Conservation (phyloP, 2,888 invertebrate genomes). For the Meloe dianella region DNA sequence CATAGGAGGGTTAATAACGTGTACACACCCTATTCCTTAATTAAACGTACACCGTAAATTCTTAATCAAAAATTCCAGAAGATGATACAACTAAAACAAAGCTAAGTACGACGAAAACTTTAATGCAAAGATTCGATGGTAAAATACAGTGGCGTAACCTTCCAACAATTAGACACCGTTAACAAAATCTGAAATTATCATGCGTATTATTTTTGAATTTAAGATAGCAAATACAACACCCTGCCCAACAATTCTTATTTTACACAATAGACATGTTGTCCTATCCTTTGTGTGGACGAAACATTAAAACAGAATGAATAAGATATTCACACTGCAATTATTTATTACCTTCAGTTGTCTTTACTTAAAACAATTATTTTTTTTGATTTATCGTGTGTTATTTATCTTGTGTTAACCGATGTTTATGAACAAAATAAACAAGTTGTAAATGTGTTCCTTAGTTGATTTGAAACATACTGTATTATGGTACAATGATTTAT, state of each 20-base stretch:
- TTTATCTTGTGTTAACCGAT: constrained; percentile 2
- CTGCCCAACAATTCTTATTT: not conserved
- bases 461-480: constrained; percentile 2
- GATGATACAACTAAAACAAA: not conserved
- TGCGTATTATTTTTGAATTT: too few relatives aligned
- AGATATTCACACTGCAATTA: not conserved
- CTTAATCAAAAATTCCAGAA: constrained; percentile 9
- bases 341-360: constrained; percentile 4
- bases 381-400: constrained; percentile 4
- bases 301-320: not conserved
- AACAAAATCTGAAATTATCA: too few relatives aligned
- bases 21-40: constrained; percentile 23
- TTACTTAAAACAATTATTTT: constrained; percentile 5
- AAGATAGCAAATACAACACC: too few relatives aligned
- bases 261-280: not conserved
- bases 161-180: too few relatives aligned
- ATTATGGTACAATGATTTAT: not conserved
- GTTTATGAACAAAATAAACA: constrained; percentile 1
- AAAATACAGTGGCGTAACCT: too few relatives aligned
- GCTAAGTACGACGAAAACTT: not conserved
- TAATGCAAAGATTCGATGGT: too few relatives aligned
- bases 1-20: constrained; percentile 26
- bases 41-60: constrained; percentile 24
- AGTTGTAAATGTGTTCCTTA: constrained; percentile 5
- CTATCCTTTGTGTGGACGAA: not conserved